Evolutionary conservation across 1,140 invertebrate genomes (phyloP).

Genomic region (Conus betulinus): DNA sequence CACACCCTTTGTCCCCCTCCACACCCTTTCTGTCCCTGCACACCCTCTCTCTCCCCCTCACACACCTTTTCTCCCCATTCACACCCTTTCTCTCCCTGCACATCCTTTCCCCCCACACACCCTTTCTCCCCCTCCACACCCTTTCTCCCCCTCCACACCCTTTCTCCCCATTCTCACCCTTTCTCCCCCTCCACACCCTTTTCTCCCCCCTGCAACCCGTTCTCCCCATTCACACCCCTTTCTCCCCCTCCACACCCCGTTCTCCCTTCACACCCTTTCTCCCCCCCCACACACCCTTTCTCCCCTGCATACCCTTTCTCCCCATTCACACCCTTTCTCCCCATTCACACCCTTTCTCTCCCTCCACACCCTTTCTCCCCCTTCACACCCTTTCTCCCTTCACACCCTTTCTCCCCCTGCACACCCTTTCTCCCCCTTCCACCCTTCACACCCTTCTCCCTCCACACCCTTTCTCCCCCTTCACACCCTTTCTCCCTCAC

Average conservation of each 20-base stretch:
- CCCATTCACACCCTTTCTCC: no score
- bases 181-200: not conserved
- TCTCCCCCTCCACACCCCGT: no score
- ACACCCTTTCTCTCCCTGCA: not conserved
- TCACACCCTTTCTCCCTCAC: not conserved
- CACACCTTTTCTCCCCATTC: not conserved
- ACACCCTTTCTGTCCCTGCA: no score
- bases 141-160: no score
- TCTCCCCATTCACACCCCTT: not conserved
- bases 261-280: not conserved
- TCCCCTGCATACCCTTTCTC: not conserved
- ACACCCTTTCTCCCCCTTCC: not conserved
- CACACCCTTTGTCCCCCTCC: no score
- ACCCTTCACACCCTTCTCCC: not conserved
- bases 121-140: no score
- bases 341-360: no score
- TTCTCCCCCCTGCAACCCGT: no score
- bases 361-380: not conserved
- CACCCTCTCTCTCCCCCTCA: no score
- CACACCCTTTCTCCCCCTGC: not conserved
- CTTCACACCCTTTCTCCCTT: not conserved
- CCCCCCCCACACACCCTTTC: not conserved
- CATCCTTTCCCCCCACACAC: not conserved
- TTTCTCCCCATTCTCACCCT: not conserved
- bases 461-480: not conserved